A percentile compares a stretch with the other conserved stretches of the same genome.
phyloP scores from a whole-genome alignment of 1,140 invertebrate genomes.

The Luehdorfia chinensis region DNA sequence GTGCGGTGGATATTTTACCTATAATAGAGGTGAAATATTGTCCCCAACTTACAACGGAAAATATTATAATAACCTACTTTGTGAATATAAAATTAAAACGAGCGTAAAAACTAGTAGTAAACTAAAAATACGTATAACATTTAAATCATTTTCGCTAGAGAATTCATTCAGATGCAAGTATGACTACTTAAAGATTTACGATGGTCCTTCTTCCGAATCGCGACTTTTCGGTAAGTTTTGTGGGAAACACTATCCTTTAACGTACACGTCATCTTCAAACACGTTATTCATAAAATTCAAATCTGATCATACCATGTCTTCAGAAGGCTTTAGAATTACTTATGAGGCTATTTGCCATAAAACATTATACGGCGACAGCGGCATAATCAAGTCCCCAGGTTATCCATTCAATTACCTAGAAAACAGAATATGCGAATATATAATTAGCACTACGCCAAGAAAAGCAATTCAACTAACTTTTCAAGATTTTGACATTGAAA shows the following conservation, averaged over 20 bases:
- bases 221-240: conserved; percentile 83
- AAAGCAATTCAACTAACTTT: conserved; percentile 82
- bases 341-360: conserved; percentile 82
- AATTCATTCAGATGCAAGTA: conserved; percentile 77
- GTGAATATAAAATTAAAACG: conserved; percentile 87
- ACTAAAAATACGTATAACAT: conserved; percentile 80
- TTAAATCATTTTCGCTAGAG: conserved; percentile 83
- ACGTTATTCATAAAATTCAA: conserved; percentile 82
- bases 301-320: conserved; percentile 76
- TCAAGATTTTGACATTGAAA: conserved; percentile 85
- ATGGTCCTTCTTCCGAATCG: conserved; percentile 81
- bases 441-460: conserved; percentile 81
- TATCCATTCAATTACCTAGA: conserved; percentile 86
- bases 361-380: conserved; percentile 77
- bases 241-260: conserved; percentile 75
- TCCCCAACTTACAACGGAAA: conserved; percentile 80
- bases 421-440: conserved; percentile 84
- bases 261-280: conserved; percentile 80
- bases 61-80: conserved; percentile 81
- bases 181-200: conserved; percentile 84
- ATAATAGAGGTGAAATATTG: conserved; percentile 79
- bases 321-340: conserved; percentile 80
- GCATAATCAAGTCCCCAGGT: conserved; percentile 84
- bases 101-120: conserved; percentile 63
- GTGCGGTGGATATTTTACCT: conserved; percentile 88